A percentile compares a stretch with the other conserved stretches of the same genome.
Conservation (phyloP, 37 sponge, comb jelly and placozoan species). For the Spongilla lacustris region DNA sequence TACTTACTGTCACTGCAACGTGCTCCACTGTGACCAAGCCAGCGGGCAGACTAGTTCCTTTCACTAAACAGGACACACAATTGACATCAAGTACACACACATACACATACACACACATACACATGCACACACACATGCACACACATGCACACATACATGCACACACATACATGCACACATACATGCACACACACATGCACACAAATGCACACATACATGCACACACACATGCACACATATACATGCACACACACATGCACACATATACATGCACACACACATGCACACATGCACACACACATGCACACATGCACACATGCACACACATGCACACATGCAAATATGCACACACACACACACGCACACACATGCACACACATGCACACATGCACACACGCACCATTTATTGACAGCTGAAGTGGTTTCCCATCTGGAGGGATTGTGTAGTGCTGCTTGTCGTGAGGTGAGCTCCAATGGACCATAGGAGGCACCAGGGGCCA, state of each 20-base stretch:
- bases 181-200: slow-evolving; percentile 11
- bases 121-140: slow-evolving; percentile 14
- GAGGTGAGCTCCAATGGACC: slow-evolving; percentile 1
- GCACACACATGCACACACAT: background rate
- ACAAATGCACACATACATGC: slow-evolving; percentile 7
- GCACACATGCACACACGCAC: slow-evolving; percentile 8
- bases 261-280: background rate
- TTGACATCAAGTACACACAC: slow-evolving; percentile 20
- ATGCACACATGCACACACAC: slow-evolving; percentile 6
- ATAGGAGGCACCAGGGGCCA: slow-evolving; percentile 44
- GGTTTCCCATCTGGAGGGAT: slow-evolving; percentile 8
- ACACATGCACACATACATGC: slow-evolving; percentile 8
- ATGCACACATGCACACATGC: slow-evolving; percentile 10
- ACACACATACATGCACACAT: background rate
- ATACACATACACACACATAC: slow-evolving; percentile 2
- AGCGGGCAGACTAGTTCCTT: background rate
- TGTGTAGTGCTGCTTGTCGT: background rate
- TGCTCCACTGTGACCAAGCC: slow-evolving; percentile 62
- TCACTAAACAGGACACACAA: background rate
- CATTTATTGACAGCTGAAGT: slow-evolving; percentile 8
- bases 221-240: slow-evolving; percentile 1
- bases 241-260: slow-evolving; percentile 14
- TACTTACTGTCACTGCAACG: slow-evolving; percentile 59
- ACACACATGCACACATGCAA: slow-evolving; percentile 3
- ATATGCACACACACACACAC: slow-evolving; percentile 12